Base-by-base conservation (phyloP, 1,140 invertebrate species). In the Penaeus japonicus region DNA sequence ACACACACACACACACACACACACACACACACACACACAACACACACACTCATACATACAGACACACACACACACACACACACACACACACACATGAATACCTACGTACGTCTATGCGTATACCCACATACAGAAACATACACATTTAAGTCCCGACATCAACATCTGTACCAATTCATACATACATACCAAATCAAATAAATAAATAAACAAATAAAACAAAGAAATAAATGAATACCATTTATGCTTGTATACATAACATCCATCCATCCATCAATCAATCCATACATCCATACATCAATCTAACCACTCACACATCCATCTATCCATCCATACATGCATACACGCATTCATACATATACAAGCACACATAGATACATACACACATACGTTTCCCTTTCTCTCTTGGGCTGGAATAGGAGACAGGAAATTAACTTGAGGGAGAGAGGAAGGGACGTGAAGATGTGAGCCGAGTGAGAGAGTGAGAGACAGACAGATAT, bases 21-120 rank as follows among this genome's bases (percentile, higher is more conserved):
- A 73, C 65, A 73, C 65, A 73, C 65, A 73, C 65, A 73, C 65
- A 73, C n/a, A 73, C 65, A 73, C n/a, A 73, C n/a, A 73, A 73
- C n/a, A 73, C n/a, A 73, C n/a, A 73, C n/a, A 73, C n/a, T 17
- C n/a, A 73, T 32, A 73, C n/a, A 73, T 32, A 73, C n/a, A 73
- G 10, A 73, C 10, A 73, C n/a, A 73, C n/a, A 73, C n/a, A 73
- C 10, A 73, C 10, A 15, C n/a, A 73, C n/a, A 73, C 10, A 73
- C n/a, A 73, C n/a, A 73, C n/a, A 73, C n/a, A 73, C n/a, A 73
- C n/a, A 73, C n/a, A 73, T 32, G 24, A 7, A 73, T 32, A 73
- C n/a, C 10, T 32, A 73, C n/a, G 24, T 32, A 73, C 10, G 32
- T 32, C 10, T 32, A 24, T 32, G 24, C n/a, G 24, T 10, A 24